Percentiles rank a stretch among this genome's conserved stretches.
Evolutionary conservation across 2,797 vertebrate genomes (phyloP).

Genomic region (Microhierax caerulescens): DNA sequence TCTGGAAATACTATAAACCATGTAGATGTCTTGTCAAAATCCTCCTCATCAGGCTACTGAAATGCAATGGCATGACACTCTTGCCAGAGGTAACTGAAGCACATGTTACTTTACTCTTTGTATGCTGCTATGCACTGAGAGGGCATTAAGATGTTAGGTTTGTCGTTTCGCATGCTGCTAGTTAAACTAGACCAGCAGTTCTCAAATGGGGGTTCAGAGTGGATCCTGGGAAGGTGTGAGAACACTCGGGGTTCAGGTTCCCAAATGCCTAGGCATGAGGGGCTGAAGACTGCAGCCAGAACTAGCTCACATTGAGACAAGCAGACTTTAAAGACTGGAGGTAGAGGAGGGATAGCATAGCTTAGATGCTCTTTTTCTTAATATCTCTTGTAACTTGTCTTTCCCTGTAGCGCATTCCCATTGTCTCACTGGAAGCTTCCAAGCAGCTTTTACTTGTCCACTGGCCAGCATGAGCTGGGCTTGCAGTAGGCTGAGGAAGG

Average conservation of each 20-base stretch:
- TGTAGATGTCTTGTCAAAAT: neutral
- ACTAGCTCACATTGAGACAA: neutral
- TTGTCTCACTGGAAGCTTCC: constrained; percentile 6
- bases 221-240: neutral
- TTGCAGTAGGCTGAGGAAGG: neutral
- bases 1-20: constrained; percentile 27
- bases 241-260: neutral
- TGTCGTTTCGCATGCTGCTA: constrained; percentile 47
- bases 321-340: neutral
- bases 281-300: neutral
- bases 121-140: constrained; percentile 62
- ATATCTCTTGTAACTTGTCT: constrained; percentile 13
- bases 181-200: constrained; percentile 61
- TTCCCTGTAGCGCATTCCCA: neutral
- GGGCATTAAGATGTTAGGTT: constrained; percentile 43
- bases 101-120: constrained; percentile 50
- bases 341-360: neutral
- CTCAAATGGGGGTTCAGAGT: neutral
- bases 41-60: constrained; percentile 24
- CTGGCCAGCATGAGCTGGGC: neutral
- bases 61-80: neutral
- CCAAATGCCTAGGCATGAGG: neutral
- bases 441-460: neutral
- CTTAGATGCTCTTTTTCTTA: neutral
- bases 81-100: constrained; percentile 42